Base-by-base conservation (phyloP, 2,888 invertebrate species). In the Agonopterix subpropinquella region DNA sequence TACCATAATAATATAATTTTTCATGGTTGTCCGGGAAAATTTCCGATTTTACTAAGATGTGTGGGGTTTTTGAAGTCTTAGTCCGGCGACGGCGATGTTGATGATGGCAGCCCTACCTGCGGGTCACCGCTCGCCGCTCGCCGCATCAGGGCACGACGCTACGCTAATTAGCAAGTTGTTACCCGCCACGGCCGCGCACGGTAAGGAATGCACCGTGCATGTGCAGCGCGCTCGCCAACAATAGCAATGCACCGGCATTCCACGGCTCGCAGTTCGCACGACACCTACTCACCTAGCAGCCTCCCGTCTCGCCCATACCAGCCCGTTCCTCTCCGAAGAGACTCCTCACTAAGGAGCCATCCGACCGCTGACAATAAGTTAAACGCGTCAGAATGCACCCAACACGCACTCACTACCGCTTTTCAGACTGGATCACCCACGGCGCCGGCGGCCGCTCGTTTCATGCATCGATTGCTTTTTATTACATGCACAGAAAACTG, bases 341-440 rank as follows among this genome's bases (percentile, higher is more conserved):
- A 11, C 11, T 3, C 10, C 47, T 44, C 42, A 18, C 45, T 52
- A 47, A 48, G 41, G 49, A 48, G 47, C 47, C 54, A 54, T 52
- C 49, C 50, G 37, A 37, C 55, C 52, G 11, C 28, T 28, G 28
- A 28, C n/a, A 28, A 28, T 28, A 5, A 28, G 28, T 28, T 7
- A 46, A 43, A 53, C 48, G 36, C 48, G 36, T 13, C 45, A 41
- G 45, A 44, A 41, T 47, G 47, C 51, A 45, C 36, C 41, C 37
- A 28, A 47, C 37, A 37, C 45, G 43, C 47, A 51, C 42, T 68
- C 62, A 64, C 62, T 51, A 59, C 63, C 61, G 58, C 57, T 61
- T 69, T 66, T 65, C 59, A 52, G 54, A 66, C 62, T 57, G 61
- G 63, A 66, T 60, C 66, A 62, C 61, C 65, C 68, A 66, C 69